Conservation (phyloP, 2,113 vertebrate genomes). For the Rhinolophus sinicus region DNA sequence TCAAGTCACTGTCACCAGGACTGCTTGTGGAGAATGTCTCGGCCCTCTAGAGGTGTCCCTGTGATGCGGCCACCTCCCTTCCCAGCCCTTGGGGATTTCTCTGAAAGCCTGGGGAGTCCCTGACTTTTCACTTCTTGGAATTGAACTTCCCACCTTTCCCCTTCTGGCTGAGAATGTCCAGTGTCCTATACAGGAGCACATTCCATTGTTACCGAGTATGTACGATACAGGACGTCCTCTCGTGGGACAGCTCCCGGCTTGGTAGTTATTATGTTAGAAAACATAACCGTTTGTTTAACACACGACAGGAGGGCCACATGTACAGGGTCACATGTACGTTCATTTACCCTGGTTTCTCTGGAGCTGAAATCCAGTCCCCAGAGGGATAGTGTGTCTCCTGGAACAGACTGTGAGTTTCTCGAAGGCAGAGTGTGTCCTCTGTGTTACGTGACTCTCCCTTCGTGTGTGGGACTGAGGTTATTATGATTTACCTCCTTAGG, state of each 20-base stretch:
- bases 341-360: background rate
- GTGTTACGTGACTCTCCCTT: background rate
- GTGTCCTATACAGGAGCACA: background rate
- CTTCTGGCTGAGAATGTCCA: background rate
- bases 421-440: background rate
- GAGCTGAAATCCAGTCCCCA: background rate
- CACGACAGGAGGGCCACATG: background rate
- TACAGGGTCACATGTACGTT: background rate
- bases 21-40: background rate
- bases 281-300: no score
- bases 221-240: background rate
- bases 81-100: background rate
- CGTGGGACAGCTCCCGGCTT: background rate
- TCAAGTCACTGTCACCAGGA: background rate
- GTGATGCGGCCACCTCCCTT: background rate
- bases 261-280: background rate
- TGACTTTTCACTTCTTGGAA: background rate
- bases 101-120: background rate
- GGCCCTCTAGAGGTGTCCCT: background rate
- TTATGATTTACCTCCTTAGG: background rate
- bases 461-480: background rate
- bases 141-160: background rate
- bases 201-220: background rate
- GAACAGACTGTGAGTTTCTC: background rate
- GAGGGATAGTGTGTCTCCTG: background rate